Evolutionary conservation across 2,888 invertebrate species (phyloP), one percentile per base, ranked within the genome.

Genomic region (Ypsolopha scabrella): DNA sequence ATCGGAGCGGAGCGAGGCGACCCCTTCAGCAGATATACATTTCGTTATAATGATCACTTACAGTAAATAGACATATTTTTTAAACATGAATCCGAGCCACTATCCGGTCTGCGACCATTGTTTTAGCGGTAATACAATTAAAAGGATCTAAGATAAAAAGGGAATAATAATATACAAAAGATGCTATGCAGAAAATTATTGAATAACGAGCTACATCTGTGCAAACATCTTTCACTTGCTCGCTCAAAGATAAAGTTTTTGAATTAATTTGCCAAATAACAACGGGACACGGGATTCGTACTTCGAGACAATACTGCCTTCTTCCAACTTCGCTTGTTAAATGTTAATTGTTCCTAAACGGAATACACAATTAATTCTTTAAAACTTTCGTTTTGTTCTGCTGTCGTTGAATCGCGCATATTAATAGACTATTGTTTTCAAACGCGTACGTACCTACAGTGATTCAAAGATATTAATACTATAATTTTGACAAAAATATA

Each of bases 251-350:
- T 75, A 73, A 80, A 81, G 74, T 82, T 82, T 72, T 58, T 63
- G 75, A 79, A 81, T 80, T 80, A 79, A 80, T 81, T 81, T 77
- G 78, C 75, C 79, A 80, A 79, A 80, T 81, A 78, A 78, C 72
- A 73, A 63, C 69, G 76, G 78, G 80, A 81, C 75, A 79, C 76
- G 79, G 75, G 77, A 76, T 77, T 80, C 75, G 70, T 80, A 78
- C 75, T 38, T 77, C 74, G 66, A 68, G 73, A 67, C 67, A 50
- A 50, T 50, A 48, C 45, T 51, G 41, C 41, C 41, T 45, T 51
- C 44, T 44, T 24, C 65, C 59, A 80, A 80, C 72, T 80, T 79
- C 58, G 74, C 77, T 80, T 79, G 77, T 80, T 78, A 79, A 75
- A 80, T 79, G 75, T 76, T 80, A 77, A 81, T 79, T 78, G 78